Conservation (phyloP, 2,888 invertebrate genomes). For the Parnassius glacialis region DNA sequence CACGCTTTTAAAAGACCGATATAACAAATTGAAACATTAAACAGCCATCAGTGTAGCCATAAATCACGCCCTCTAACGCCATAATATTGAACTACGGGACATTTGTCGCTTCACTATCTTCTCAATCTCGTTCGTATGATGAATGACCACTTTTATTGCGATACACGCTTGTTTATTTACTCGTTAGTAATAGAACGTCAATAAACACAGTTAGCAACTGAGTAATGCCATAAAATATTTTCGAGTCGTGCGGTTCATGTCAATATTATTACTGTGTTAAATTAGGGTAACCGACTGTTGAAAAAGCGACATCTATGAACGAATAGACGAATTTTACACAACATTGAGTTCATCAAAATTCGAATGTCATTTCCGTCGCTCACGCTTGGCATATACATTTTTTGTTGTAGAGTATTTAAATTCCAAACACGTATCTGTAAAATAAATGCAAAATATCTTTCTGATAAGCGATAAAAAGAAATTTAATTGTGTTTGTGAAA, state of each 20-base stretch:
- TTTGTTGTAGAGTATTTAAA: not conserved
- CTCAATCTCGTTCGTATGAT: conserved; percentile 66
- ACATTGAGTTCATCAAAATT: not conserved
- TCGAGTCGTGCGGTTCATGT: too few species aligned
- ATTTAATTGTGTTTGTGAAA: conserved; percentile 39
- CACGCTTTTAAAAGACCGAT: conserved; percentile 61
- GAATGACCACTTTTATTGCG: conserved; percentile 66
- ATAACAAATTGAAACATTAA: conserved; percentile 62
- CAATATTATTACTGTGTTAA: too few species aligned
- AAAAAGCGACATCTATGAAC: conserved; percentile 60
- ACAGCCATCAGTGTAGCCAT: conserved; percentile 54
- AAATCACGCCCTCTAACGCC: conserved; percentile 70
- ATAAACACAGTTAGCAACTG: conserved; percentile 64
- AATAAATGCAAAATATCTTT: conserved; percentile 47
- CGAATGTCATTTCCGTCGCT: too few species aligned
- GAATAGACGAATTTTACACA: conserved; percentile 47
- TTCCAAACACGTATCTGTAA: conserved; percentile 6
- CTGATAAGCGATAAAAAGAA: conserved; percentile 42
- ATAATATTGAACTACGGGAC: conserved; percentile 53
- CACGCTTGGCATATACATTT: not conserved
- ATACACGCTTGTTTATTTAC: conserved; percentile 68
- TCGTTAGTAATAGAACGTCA: conserved; percentile 66
- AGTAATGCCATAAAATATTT: conserved; percentile 58
- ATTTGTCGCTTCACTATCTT: conserved; percentile 60
- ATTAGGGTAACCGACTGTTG: too few species aligned